phyloP scores from a whole-genome alignment of 2,113 vertebrate genomes.

The Anthoscopus minutus region DNA sequence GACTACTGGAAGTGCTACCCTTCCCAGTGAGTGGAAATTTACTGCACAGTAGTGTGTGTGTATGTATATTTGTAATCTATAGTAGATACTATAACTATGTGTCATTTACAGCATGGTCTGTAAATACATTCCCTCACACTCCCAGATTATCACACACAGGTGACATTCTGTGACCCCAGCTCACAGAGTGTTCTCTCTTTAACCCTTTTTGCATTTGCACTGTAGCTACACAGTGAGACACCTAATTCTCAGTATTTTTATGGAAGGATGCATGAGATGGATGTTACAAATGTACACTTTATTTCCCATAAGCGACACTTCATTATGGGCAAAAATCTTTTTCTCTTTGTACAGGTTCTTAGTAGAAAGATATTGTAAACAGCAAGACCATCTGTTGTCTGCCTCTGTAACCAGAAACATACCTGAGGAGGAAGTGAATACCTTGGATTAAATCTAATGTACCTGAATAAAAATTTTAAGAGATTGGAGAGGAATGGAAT shows the following conservation, averaged over 20 bases:
- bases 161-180: not conserved
- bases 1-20: not conserved
- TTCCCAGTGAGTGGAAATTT: not conserved
- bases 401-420: not conserved
- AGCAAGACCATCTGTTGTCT: not conserved
- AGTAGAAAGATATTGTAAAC: not conserved
- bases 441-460: not conserved
- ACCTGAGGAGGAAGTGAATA: not conserved
- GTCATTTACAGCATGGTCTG: not conserved
- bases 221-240: not conserved
- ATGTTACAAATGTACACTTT: not conserved
- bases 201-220: not conserved
- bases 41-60: not conserved
- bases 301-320: not conserved
- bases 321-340: not conserved
- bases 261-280: not conserved
- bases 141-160: accelerated
- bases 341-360: not conserved
- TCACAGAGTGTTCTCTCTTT: not conserved
- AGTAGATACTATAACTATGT: not conserved
- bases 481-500: not conserved
- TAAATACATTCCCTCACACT: not conserved
- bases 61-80: not conserved
- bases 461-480: not conserved
- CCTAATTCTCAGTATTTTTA: not conserved